A percentile compares a stretch with the other conserved stretches of the same genome.
Evolutionary conservation across 1,140 invertebrate genomes (phyloP).

Genomic region (Micrasema longulum): DNA sequence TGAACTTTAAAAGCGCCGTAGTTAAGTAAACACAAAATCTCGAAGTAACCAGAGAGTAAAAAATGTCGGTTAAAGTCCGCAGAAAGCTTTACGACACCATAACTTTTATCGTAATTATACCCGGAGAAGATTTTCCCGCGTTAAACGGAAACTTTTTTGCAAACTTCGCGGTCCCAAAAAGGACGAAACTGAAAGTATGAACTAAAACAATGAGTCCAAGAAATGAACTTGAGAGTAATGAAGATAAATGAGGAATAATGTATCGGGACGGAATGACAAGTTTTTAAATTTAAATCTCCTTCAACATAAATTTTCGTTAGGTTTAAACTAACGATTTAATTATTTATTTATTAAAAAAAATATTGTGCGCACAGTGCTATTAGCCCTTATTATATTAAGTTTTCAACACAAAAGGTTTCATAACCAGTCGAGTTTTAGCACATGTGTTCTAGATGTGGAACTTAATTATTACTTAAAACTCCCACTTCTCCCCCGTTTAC

Average conservation of each 20-base stretch:
- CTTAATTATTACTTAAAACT: too few relatives aligned
- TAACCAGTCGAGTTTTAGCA: too few relatives aligned
- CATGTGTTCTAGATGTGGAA: too few relatives aligned
- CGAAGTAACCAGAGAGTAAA: not conserved
- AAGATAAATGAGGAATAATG: slow-evolving; percentile 53
- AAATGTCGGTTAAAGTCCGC: slow-evolving; percentile 12
- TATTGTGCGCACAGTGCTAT: too few relatives aligned
- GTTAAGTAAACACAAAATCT: not conserved
- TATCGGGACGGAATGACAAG: slow-evolving; percentile 29
- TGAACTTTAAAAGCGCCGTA: too few relatives aligned
- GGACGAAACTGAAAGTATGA: not conserved
- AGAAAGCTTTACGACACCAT: slow-evolving; percentile 21
- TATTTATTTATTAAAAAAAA: too few relatives aligned
- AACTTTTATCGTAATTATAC: slow-evolving; percentile 34
- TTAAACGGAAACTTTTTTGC: slow-evolving; percentile 5
- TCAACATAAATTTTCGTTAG: too few relatives aligned
- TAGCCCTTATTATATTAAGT: too few relatives aligned
- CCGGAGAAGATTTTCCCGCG: slow-evolving; percentile 3
- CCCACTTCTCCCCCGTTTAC: too few relatives aligned
- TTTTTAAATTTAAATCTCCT: too few relatives aligned
- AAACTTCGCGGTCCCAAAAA: slow-evolving; percentile 33
- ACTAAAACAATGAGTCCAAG: slow-evolving; percentile 45
- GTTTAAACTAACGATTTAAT: too few relatives aligned
- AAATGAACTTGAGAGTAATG: slow-evolving; percentile 52
- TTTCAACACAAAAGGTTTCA: too few relatives aligned